phyloP scores from a whole-genome alignment of 2,113 vertebrate species.

The Petrocephalus microphthalmus region DNA sequence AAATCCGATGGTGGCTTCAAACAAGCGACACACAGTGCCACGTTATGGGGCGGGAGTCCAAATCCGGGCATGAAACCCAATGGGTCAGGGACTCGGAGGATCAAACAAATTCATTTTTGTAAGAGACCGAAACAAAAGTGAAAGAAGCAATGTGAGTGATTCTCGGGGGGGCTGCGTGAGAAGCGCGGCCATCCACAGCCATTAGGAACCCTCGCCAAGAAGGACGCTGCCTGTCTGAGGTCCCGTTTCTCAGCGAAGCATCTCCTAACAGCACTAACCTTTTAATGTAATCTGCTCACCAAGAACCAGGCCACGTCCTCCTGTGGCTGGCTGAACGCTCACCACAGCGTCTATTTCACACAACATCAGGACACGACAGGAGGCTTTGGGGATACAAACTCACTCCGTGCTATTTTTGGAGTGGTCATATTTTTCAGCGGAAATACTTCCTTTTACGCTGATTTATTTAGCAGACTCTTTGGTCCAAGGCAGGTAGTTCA shows the following conservation, averaged over 20 bases:
- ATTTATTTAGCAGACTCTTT: neutral
- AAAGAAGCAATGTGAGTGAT: neutral
- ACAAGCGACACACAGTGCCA: neutral
- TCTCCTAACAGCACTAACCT: neutral
- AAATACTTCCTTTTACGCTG: neutral
- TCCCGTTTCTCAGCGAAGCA: neutral
- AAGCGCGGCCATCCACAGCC: neutral
- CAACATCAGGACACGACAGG: neutral
- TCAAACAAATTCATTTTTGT: neutral
- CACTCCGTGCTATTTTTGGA: neutral
- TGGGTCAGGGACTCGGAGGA: neutral
- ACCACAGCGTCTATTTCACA: neutral
- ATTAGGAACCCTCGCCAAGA: neutral
- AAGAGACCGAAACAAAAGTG: neutral
- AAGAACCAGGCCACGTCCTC: neutral
- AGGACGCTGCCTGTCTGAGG: neutral
- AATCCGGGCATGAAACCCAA: neutral
- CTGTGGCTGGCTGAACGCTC: neutral
- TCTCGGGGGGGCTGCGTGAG: neutral
- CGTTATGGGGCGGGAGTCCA: neutral
- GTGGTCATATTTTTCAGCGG: neutral
- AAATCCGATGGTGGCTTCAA: neutral
- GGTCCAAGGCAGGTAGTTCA: neutral
- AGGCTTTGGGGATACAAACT: neutral
- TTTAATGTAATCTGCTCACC: slow-evolving; percentile 18